Conservation (phyloP, 2,797 vertebrate genomes). For the Kryptolebias ocellatus region DNA sequence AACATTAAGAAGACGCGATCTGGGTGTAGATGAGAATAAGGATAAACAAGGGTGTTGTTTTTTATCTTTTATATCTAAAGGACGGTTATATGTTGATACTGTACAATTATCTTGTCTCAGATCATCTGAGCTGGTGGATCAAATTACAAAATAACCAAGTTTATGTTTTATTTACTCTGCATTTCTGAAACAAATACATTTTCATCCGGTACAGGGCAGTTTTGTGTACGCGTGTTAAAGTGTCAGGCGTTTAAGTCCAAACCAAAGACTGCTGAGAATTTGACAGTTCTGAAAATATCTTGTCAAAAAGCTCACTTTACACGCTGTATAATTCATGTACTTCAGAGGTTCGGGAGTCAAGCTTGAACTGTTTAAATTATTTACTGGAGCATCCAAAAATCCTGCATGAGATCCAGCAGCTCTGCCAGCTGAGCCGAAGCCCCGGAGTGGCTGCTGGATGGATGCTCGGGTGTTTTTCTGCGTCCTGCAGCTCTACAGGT, state of each 20-base stretch:
- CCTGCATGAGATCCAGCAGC: slow-evolving; percentile 21
- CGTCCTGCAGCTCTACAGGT: slow-evolving; percentile 21
- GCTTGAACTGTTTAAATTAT: slow-evolving; percentile 50
- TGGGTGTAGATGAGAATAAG: slow-evolving; percentile 17
- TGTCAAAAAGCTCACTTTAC: background rate
- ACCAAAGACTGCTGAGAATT: background rate
- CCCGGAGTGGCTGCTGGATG: slow-evolving; percentile 5
- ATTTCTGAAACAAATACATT: too few relatives aligned
- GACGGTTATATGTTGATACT: background rate
- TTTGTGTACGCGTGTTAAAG: too few relatives aligned
- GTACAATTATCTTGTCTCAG: background rate
- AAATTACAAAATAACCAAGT: too few relatives aligned
- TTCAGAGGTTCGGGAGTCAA: slow-evolving; percentile 22
- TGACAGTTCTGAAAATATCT: slow-evolving; percentile 3
- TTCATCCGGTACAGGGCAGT: too few relatives aligned
- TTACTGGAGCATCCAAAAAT: slow-evolving; percentile 15
- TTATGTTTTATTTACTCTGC: too few relatives aligned
- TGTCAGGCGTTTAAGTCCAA: background rate
- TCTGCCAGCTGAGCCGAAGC: slow-evolving; percentile 19
- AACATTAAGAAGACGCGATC: slow-evolving; percentile 12
- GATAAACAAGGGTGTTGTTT: too few relatives aligned
- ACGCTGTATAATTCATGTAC: background rate
- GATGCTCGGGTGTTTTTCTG: slow-evolving; percentile 15
- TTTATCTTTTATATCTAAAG: too few relatives aligned
- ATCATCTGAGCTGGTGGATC: too few relatives aligned